A percentile compares a stretch with the other conserved stretches of the same genome.
Evolutionary conservation across 2,888 invertebrate genomes (phyloP).

Genomic region (Sialis lutaria): DNA sequence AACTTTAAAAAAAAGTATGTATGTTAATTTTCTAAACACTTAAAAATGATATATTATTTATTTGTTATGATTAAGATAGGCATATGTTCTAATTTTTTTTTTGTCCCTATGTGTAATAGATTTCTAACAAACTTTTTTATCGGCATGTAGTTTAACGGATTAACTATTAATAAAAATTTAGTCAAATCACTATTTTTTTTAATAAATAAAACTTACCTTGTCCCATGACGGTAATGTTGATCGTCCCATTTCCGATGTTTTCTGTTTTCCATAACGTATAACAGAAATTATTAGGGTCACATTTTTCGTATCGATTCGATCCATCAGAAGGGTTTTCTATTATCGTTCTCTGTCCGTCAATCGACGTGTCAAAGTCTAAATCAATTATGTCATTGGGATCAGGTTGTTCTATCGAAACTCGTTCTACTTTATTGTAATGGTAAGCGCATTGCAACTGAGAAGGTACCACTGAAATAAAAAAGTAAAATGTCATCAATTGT

Average conservation of each 20-base stretch:
- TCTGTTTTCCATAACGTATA: conserved; percentile 56
- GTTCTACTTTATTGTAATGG: conserved; percentile 12
- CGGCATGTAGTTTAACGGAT: no score
- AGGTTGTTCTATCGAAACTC: conserved; percentile 7
- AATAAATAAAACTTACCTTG: conserved; percentile 39
- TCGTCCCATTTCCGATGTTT: conserved; percentile 36
- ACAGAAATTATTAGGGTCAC: conserved; percentile 38
- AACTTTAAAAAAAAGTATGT: no score
- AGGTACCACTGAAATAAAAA: conserved; percentile 3
- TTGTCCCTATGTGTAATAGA: no score
- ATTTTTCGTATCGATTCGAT: conserved; percentile 29
- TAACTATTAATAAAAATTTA: no score
- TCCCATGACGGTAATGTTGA: conserved; percentile 32
- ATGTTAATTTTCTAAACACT: no score
- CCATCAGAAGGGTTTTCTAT: conserved; percentile 18
- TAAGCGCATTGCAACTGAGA: conserved; percentile 9
- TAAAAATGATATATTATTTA: no score
- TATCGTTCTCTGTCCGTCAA: conserved; percentile 6
- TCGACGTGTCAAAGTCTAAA: conserved; percentile 8
- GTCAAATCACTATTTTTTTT: background rate
- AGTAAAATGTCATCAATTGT: background rate
- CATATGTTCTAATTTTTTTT: no score
- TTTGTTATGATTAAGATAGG: no score
- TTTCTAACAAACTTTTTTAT: no score
- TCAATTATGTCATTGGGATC: conserved; percentile 7